A percentile compares a stretch with the other conserved stretches of the same genome.
Conservation (phyloP, 2,888 invertebrate species). For the Shargacucullia verbasci region DNA sequence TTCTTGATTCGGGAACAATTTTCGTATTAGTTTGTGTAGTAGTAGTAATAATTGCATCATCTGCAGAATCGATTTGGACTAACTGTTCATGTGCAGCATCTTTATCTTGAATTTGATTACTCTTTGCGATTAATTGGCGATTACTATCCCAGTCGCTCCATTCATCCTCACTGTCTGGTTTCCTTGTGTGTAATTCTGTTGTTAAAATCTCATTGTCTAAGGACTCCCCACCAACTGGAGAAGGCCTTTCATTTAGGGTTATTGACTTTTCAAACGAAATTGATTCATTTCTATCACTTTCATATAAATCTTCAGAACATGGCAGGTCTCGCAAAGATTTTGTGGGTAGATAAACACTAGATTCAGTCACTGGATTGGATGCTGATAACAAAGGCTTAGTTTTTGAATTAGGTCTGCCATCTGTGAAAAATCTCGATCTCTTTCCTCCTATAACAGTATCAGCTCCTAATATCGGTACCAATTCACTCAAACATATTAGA, state of each 20-base stretch:
- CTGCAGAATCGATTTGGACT: slow-evolving; percentile 32
- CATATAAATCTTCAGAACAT: slow-evolving; percentile 74
- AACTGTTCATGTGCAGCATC: slow-evolving; percentile 34
- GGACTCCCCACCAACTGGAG: slow-evolving; percentile 95
- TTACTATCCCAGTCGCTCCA: slow-evolving; percentile 96
- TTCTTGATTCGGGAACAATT: slow-evolving; percentile 56
- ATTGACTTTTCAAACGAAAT: slow-evolving; percentile 74
- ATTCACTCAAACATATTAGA: slow-evolving; percentile 93
- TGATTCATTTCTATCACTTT: slow-evolving; percentile 63
- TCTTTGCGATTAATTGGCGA: slow-evolving; percentile 60
- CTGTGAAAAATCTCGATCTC: slow-evolving; percentile 94
- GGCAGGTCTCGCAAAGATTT: slow-evolving; percentile 75
- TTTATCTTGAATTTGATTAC: slow-evolving; percentile 44
- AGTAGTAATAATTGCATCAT: slow-evolving; percentile 25
- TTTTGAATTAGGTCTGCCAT: slow-evolving; percentile 93
- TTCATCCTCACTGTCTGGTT: slow-evolving; percentile 90
- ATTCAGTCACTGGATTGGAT: slow-evolving; percentile 53
- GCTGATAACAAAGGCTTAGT: slow-evolving; percentile 49
- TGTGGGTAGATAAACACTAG: slow-evolving; percentile 58
- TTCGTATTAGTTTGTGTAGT: slow-evolving; percentile 36
- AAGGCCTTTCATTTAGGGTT: slow-evolving; percentile 92
- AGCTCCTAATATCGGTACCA: slow-evolving; percentile 95
- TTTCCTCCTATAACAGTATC: slow-evolving; percentile 95
- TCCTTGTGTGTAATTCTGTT: slow-evolving; percentile 71
- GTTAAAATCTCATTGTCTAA: slow-evolving; percentile 78